These are phyloP conservation scores for Antheraea assamensis DNA, from an alignment of 2,888 invertebrate species.

Conservation along the genomic window DNA sequence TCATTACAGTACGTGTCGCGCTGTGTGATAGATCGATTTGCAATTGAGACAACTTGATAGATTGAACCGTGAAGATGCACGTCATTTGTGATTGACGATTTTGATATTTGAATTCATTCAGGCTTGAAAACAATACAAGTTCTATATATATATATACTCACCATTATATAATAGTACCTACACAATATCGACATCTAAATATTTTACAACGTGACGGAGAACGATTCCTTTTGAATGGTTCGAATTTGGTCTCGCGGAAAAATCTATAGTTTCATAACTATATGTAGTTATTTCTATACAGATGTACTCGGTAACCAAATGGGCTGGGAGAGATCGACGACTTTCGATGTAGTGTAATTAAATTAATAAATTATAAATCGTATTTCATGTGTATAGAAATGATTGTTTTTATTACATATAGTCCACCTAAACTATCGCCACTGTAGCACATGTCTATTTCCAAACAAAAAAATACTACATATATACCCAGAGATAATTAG, in stretches of 20 bases:
- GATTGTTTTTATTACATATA: too few species aligned
- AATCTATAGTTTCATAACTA: too few species aligned
- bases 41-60: constrained; percentile 7
- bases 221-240: too few species aligned
- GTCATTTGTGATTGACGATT: constrained; percentile 4
- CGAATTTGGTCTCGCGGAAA: too few species aligned
- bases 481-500: too few species aligned
- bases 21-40: constrained; percentile 4
- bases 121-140: not conserved
- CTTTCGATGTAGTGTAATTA: not conserved
- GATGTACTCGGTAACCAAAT: too few species aligned
- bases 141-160: not conserved
- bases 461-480: too few species aligned
- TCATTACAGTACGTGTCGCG: not conserved
- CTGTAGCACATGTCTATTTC: too few species aligned
- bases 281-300: too few species aligned
- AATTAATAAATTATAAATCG: not conserved
- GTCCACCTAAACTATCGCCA: too few species aligned
- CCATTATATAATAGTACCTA: not conserved
- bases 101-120: constrained; percentile 6
- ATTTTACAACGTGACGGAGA: too few species aligned
- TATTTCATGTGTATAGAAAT: not conserved
- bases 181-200: not conserved
- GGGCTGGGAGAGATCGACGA: too few species aligned
- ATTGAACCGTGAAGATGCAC: constrained; percentile 6